Conservation (phyloP, 2,113 vertebrate genomes). For the Plecturocebus donacophilus region DNA sequence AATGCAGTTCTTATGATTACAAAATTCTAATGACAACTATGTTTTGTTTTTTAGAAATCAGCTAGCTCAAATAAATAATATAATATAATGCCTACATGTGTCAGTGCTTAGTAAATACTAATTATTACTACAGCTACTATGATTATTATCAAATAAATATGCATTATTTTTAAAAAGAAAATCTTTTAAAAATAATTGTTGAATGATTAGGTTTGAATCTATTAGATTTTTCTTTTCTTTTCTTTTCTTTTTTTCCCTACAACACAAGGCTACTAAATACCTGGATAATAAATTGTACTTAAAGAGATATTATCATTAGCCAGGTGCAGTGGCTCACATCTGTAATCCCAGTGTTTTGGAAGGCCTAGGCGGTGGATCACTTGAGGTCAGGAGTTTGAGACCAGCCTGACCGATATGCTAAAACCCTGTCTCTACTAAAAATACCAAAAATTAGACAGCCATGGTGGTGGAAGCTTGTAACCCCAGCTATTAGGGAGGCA, state of each 20-base stretch:
- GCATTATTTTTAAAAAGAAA: background rate
- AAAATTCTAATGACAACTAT: background rate
- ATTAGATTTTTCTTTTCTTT: background rate
- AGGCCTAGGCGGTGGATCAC: too few relatives aligned
- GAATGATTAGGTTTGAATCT: background rate
- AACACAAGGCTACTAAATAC: background rate
- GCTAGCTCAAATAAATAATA: background rate
- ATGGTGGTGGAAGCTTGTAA: fast-evolving
- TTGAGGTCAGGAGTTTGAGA: too few relatives aligned
- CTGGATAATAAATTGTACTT: background rate
- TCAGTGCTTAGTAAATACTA: background rate
- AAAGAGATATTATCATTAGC: background rate
- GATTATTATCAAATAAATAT: background rate
- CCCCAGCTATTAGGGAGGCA: too few relatives aligned
- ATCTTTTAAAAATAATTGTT: background rate
- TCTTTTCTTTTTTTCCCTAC: background rate
- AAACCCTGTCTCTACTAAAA: too few relatives aligned
- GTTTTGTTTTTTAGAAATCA: background rate
- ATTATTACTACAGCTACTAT: background rate
- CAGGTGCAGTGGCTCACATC: too few relatives aligned
- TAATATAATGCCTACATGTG: background rate
- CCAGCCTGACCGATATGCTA: too few relatives aligned
- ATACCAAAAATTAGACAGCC: too few relatives aligned
- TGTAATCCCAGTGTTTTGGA: too few relatives aligned
- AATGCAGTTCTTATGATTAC: background rate